Conservation (phyloP, 2,888 invertebrate genomes). For the Tetranychus piercei region DNA sequence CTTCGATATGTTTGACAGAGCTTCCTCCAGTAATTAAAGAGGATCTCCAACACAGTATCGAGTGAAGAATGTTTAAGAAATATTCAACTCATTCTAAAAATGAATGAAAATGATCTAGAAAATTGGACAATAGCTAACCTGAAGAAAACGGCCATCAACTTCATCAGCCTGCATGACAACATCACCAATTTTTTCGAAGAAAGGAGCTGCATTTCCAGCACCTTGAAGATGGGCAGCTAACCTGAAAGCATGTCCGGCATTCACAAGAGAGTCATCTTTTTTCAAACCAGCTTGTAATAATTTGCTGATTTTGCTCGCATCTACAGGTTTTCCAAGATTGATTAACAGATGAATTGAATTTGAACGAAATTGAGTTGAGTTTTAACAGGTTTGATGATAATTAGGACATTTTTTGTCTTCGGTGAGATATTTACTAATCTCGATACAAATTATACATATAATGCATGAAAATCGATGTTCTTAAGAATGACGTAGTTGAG, state of each 20-base stretch:
- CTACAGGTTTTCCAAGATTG: conserved; percentile 46
- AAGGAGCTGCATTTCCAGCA: conserved; percentile 31
- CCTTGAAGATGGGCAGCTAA: conserved; percentile 53
- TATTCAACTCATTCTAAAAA: background rate
- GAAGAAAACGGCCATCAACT: conserved; percentile 57
- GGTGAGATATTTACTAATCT: too few relatives aligned
- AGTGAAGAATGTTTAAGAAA: background rate
- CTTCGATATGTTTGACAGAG: conserved; percentile 8
- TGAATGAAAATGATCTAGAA: background rate
- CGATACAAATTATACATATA: too few relatives aligned
- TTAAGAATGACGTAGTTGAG: too few relatives aligned
- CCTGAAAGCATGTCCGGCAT: conserved; percentile 16
- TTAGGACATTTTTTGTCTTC: too few relatives aligned
- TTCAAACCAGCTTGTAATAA: conserved; percentile 56
- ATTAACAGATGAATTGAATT: too few relatives aligned
- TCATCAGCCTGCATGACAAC: conserved; percentile 88
- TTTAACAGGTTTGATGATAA: too few relatives aligned
- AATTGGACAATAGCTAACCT: conserved; percentile 30
- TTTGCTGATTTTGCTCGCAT: conserved; percentile 49
- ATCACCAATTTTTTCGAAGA: conserved; percentile 62
- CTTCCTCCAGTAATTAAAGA: conserved; percentile 8
- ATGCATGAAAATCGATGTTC: too few relatives aligned
- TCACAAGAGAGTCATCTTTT: conserved; percentile 46
- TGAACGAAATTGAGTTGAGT: too few relatives aligned
- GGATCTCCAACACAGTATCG: conserved; percentile 8